Base-by-base conservation (phyloP, 2,888 invertebrate genomes). In the Silvanus unidentatus region DNA sequence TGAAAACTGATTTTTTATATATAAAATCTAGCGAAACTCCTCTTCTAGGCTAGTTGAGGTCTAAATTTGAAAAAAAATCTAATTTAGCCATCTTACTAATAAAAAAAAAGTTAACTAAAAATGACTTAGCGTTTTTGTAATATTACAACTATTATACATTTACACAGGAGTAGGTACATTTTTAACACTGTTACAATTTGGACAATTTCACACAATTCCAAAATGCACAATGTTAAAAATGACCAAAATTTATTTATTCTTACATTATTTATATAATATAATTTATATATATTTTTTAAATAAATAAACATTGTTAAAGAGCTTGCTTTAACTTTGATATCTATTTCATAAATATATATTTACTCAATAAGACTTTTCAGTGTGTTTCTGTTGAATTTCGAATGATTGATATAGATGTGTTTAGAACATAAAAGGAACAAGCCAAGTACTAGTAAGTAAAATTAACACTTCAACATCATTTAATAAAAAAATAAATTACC, bases 231-330 rank as follows among this genome's bases (percentile, higher is more conserved):
- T 51, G 37, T 28, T 43, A 43, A 45, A 36, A 43, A 46, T 40
- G 37, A 32, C 13, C 41, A 11, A 22, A 12, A 32, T 32, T 32
- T 32, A 32, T 32, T 32, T 12, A 12, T 32, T 22, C 22, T 22
- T 22, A 22, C 22, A 22, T 22, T 22, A 22, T 22, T 22, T 40
- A 45, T 44, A 49, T 36, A 41, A 39, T 43, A 44, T 50, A 50
- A 48, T 45, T 44, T 45, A 48, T 48, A 42, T 43, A 9, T 5
- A 12, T 48, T 49, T 43, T n/a, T 42, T 45, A 37, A 52, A 56
- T 59, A 59, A 59, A 59, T 59, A 59, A 57, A 55, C 59, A 56
- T 45, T 49, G 55, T 59, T 59, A 57, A 59, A 59, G 59, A 5
- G 27, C 51, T 47, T 49, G 53, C 57, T 57, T 58, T 57, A 58